phyloP scores from a whole-genome alignment of 2,888 invertebrate genomes.

The Meteorus cinctellus region DNA sequence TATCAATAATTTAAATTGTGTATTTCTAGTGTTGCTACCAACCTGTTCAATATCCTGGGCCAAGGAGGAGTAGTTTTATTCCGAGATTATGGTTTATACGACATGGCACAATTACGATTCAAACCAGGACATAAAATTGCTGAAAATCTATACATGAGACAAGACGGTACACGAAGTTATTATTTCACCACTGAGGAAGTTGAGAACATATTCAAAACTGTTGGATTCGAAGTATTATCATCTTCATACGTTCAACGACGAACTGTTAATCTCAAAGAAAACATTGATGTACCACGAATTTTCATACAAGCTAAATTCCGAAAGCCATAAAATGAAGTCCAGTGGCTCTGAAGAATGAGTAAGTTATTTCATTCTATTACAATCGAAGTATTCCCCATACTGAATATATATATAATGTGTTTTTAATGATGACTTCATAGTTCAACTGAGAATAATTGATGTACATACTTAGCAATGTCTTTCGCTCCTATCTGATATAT shows the following conservation, averaged over 20 bases:
- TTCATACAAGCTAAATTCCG: conserved; percentile 93
- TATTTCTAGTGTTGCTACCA: conserved; percentile 68
- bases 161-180: conserved; percentile 94
- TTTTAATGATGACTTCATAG: conserved; percentile 67
- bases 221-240: conserved; percentile 81
- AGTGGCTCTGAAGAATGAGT: neutral
- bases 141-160: conserved; percentile 95
- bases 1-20: neutral
- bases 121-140: conserved; percentile 92
- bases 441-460: conserved; percentile 69
- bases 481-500: conserved; percentile 76
- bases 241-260: conserved; percentile 89
- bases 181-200: conserved; percentile 87
- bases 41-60: conserved; percentile 80
- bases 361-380: conserved; percentile 17
- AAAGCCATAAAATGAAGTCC: conserved; percentile 71
- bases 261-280: conserved; percentile 94
- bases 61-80: conserved; percentile 89
- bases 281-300: conserved; percentile 90
- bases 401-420: neutral
- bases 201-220: conserved; percentile 77
- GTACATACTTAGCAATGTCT: conserved; percentile 62
- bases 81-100: conserved; percentile 95
- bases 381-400: neutral
- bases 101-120: conserved; percentile 97